Evolutionary conservation across 2,113 vertebrate species (phyloP), one percentile per base, ranked within the genome.

Genomic region (Panurus biarmicus): DNA sequence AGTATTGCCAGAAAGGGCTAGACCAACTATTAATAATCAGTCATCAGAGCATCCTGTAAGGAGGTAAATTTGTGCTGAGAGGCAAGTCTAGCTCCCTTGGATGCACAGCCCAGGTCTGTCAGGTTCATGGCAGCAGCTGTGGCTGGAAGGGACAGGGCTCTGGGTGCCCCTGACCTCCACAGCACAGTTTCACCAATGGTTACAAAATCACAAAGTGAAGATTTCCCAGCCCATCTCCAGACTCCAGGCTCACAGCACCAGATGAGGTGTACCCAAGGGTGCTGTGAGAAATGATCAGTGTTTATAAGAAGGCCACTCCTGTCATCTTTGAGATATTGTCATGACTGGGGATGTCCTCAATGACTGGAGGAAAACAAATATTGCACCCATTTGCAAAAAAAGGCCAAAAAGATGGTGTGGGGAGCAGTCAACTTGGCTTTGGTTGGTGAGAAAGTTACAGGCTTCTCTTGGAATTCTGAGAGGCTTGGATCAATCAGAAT

Each of bases 341-440:
- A 31, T 24, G 12, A 35, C 1, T 6, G 4, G 5, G 17, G n/a
- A 45, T 7, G 17, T 25, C n/a, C 19, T 28, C n/a, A 26, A 0
- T 6, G 28, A 42, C 61, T 38, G 14, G 18, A 71, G 33, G 50
- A 71, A 62, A 72, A 10, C 56, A 74, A 48, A 17, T 5, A 3
- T 33, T 14, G 11, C 33, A 70, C 12, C 2, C 10, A 8, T 29
- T 54, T 45, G 24, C 40, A 44, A 40, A 75, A 71, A 51, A 35
- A 24, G 12, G 8, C 18, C 15, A 48, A 44, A 48, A 35, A 28
- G 24, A 28, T 77, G 58, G 14, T n/a, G 11, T 51, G 35, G 15
- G 33, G 15, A 90, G 31, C 20, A 71, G 48, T 7, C 33, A 65
- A 1, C 58, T 70, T 62, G 47, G 13, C 25, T 22, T 56, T 57